Evolutionary conservation across 2,888 invertebrate genomes (phyloP).

Genomic region (Rhynchonema sp.): DNA sequence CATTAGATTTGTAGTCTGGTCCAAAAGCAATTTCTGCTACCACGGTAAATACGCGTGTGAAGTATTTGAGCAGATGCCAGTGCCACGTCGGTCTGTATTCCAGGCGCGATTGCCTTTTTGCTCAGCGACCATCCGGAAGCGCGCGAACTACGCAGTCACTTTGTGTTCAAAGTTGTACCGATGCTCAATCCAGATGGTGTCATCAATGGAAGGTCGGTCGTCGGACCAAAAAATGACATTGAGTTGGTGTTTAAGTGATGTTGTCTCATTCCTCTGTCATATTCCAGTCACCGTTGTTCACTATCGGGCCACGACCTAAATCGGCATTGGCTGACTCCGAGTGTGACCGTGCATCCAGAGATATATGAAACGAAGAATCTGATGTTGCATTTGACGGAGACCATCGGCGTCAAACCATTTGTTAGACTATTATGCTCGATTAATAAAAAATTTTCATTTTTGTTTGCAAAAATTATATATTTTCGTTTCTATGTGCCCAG

Average conservation of each 20-base stretch:
- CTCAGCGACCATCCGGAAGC: slow-evolving; percentile 38
- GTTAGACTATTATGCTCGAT: slow-evolving; percentile 15
- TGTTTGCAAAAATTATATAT: too few relatives aligned
- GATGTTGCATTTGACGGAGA: slow-evolving; percentile 35
- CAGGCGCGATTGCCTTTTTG: slow-evolving; percentile 26
- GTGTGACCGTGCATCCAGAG: slow-evolving; percentile 71
- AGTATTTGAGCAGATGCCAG: too few relatives aligned
- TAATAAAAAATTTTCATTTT: too few relatives aligned
- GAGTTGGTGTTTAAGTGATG: too few relatives aligned
- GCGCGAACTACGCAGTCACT: slow-evolving; percentile 46
- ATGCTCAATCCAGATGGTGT: slow-evolving; percentile 77
- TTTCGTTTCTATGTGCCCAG: too few relatives aligned
- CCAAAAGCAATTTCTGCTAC: too few relatives aligned
- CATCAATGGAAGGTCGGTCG: slow-evolving; percentile 57
- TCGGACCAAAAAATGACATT: too few relatives aligned
- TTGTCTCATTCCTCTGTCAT: too few relatives aligned
- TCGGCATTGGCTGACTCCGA: slow-evolving; percentile 76
- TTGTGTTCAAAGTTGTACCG: slow-evolving; percentile 64
- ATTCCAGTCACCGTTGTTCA: slow-evolving; percentile 70
- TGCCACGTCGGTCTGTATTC: too few relatives aligned
- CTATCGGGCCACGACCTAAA: slow-evolving; percentile 78
- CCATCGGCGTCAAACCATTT: slow-evolving; percentile 28
- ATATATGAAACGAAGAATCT: slow-evolving; percentile 63
- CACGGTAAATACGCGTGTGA: too few relatives aligned
- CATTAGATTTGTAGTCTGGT: too few relatives aligned